These are phyloP conservation scores for Phocides pigmalion DNA, from an alignment of 1,140 invertebrate species.

Conservation along the genomic window DNA sequence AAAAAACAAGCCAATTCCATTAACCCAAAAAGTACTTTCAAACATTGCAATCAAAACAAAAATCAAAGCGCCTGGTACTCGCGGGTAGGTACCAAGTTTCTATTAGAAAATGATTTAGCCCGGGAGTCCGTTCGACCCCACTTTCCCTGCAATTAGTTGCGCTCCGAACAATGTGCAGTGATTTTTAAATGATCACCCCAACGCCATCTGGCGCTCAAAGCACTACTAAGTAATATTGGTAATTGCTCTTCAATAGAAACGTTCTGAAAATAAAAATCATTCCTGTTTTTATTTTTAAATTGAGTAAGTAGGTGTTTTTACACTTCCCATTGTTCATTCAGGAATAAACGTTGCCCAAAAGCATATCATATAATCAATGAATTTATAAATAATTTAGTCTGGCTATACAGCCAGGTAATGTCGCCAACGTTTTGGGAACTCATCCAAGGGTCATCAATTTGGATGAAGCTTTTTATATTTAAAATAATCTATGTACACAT, in stretches of 20 bases:
- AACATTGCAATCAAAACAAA: slow-evolving; percentile 14
- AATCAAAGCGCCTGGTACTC: slow-evolving; percentile 12
- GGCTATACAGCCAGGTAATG: no score
- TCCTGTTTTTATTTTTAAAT: slow-evolving; percentile 40
- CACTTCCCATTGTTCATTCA: slow-evolving; percentile 10
- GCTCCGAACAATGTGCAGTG: slow-evolving; percentile 80
- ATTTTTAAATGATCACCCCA: slow-evolving; percentile 80
- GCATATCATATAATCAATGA: no score
- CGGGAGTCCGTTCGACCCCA: slow-evolving; percentile 64
- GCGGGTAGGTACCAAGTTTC: slow-evolving; percentile 39
- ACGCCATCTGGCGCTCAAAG: slow-evolving; percentile 71
- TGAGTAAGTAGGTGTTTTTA: slow-evolving; percentile 28
- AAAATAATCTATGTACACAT: no score
- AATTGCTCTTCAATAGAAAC: slow-evolving; percentile 65
- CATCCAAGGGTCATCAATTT: no score
- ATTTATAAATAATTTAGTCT: no score
- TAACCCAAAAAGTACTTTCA: neutral
- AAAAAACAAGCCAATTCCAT: neutral
- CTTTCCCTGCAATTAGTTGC: slow-evolving; percentile 79
- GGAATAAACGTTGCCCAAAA: neutral
- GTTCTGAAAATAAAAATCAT: slow-evolving; percentile 42
- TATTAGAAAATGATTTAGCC: slow-evolving; percentile 78
- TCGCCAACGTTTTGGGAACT: no score
- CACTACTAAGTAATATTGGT: slow-evolving; percentile 74
- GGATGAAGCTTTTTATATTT: no score